Percentiles rank a stretch among this genome's conserved stretches.
Evolutionary conservation across 1,140 invertebrate genomes (phyloP).

Genomic region (Gryon sp.): DNA sequence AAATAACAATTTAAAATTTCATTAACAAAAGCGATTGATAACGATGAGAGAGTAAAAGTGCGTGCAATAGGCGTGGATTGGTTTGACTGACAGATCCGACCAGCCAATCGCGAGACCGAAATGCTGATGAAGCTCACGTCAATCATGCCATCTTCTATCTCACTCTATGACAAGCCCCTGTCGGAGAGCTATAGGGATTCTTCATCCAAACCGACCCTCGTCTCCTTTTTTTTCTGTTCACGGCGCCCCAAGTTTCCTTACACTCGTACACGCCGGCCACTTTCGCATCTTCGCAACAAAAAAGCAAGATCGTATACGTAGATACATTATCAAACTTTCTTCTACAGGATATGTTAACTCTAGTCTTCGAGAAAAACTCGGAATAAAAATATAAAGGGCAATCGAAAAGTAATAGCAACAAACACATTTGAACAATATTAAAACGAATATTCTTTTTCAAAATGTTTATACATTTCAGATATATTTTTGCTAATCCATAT

Average conservation of each 20-base stretch:
- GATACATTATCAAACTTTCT: conserved; percentile 42
- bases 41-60: conserved; percentile 53
- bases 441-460: too few species aligned
- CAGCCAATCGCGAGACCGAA: conserved; percentile 78
- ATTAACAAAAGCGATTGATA: conserved; percentile 10
- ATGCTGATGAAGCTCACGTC: conserved; percentile 80
- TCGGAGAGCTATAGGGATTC: conserved; percentile 66
- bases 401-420: neutral
- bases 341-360: conserved; percentile 37
- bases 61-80: conserved; percentile 74
- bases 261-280: conserved; percentile 73
- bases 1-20: neutral
- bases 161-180: conserved; percentile 69
- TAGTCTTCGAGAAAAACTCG: conserved; percentile 12
- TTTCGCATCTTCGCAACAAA: conserved; percentile 71
- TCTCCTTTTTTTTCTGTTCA: conserved; percentile 63
- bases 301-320: conserved; percentile 51
- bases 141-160: conserved; percentile 76
- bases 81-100: conserved; percentile 79
- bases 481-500: too few species aligned
- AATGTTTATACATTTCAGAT: too few species aligned
- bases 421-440: too few species aligned
- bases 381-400: neutral
- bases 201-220: conserved; percentile 57
- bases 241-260: conserved; percentile 69